Evolutionary conservation across 2,797 vertebrate species (phyloP).

Genomic region (Cirrhinus mrigala): DNA sequence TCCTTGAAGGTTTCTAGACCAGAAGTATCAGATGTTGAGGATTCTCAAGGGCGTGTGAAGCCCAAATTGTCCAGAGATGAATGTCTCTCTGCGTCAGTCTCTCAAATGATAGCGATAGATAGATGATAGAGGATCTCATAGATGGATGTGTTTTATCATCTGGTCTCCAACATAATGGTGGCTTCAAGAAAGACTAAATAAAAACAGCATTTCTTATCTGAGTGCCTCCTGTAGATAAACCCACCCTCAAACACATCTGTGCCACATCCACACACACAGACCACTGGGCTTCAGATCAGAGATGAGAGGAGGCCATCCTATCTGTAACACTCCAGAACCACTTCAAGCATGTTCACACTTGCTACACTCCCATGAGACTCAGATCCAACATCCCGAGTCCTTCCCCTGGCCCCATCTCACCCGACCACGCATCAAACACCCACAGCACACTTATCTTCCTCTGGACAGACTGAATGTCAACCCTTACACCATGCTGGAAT

Average conservation of each 20-base stretch:
- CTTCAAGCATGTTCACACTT: conserved; percentile 51
- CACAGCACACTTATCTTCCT: conserved; percentile 64
- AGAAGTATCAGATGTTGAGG: neutral
- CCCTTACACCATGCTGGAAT: conserved; percentile 62
- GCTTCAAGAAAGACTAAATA: neutral
- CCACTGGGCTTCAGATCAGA: conserved; percentile 34
- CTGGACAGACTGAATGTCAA: conserved; percentile 70
- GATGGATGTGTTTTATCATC: neutral
- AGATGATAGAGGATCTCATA: neutral
- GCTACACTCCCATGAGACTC: conserved; percentile 48
- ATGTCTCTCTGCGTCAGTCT: neutral
- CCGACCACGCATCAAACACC: conserved; percentile 61
- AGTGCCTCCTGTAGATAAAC: neutral
- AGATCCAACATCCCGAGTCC: conserved; percentile 31
- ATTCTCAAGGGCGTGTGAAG: neutral
- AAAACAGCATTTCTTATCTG: conserved; percentile 11
- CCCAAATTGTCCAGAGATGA: neutral
- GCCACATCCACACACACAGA: conserved; percentile 16
- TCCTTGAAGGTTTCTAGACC: neutral
- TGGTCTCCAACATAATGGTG: conserved; percentile 1
- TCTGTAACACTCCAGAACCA: conserved; percentile 55
- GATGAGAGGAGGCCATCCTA: conserved; percentile 53
- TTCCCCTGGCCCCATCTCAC: conserved; percentile 59
- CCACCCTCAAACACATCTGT: conserved; percentile 6
- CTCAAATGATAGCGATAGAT: neutral